phyloP scores from a whole-genome alignment of 2,888 invertebrate genomes.

The Brachypalpus laphriformis region DNA sequence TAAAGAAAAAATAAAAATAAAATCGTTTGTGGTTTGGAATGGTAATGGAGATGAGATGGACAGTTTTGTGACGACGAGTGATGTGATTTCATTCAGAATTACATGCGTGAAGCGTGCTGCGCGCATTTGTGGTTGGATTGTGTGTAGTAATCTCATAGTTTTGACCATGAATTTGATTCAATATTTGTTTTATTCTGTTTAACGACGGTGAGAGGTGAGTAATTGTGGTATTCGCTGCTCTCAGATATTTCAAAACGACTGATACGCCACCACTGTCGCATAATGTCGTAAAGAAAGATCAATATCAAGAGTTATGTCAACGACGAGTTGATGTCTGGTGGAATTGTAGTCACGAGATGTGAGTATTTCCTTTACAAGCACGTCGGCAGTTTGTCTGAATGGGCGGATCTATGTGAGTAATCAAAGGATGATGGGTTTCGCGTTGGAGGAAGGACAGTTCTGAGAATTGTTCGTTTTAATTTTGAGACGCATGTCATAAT shows the following conservation, averaged over 20 bases:
- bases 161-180: conserved; percentile 70
- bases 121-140: conserved; percentile 63
- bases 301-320: conserved; percentile 66
- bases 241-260: conserved; percentile 9
- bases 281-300: conserved; percentile 56
- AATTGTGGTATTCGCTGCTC: background rate
- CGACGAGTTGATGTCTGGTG: conserved; percentile 46
- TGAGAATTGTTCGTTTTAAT: conserved; percentile 9
- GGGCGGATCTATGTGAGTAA: conserved; percentile 13
- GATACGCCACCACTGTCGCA: conserved; percentile 7
- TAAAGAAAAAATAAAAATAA: conserved; percentile 33
- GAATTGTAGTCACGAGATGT: conserved; percentile 56
- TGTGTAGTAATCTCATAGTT: conserved; percentile 51
- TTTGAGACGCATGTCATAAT: background rate
- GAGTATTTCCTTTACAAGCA: conserved; percentile 60
- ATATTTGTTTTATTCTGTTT: conserved; percentile 39
- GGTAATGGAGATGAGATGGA: background rate
- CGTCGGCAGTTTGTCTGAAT: conserved; percentile 23
- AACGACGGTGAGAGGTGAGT: background rate
- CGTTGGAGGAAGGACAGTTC: conserved; percentile 45
- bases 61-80: conserved; percentile 1
- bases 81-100: conserved; percentile 47
- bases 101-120: conserved; percentile 35
- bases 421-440: conserved; percentile 42
- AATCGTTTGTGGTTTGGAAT: background rate